These are phyloP conservation scores for Bactericera cockerelli DNA, from an alignment of 1,140 invertebrate species.

Conservation along the genomic window DNA sequence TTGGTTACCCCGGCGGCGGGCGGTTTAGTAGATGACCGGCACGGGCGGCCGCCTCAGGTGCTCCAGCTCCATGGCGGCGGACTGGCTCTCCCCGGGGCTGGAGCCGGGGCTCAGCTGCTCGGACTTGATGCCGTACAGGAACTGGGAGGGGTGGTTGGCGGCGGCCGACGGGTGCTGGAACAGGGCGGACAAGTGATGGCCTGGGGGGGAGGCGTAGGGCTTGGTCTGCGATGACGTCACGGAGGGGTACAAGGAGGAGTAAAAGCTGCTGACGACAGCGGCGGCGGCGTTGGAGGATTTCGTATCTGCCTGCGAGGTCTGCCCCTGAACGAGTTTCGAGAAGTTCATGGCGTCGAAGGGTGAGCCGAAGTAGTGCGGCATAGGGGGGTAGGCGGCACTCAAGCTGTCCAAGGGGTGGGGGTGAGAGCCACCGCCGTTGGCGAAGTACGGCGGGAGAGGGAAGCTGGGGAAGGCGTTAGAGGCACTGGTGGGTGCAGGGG, in stretches of 20 bases:
- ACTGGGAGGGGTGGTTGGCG: neutral
- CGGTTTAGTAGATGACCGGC: neutral
- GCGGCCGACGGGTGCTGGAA: neutral
- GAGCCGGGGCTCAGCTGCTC: neutral
- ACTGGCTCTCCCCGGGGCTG: neutral
- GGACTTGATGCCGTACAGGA: neutral
- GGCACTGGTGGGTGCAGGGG: constrained; percentile 17
- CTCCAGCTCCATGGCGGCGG: neutral
- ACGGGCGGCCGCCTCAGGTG: neutral
- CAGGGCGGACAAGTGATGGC: neutral
- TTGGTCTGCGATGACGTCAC: neutral
- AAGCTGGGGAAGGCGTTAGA: constrained; percentile 35
- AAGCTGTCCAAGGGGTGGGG: constrained; percentile 30
- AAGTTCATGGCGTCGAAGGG: constrained; percentile 46
- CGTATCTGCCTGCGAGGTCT: constrained; percentile 14
- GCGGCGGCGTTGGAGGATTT: constrained; percentile 30
- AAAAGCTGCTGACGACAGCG: constrained; percentile 42
- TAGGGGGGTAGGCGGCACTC: constrained; percentile 22
- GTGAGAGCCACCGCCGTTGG: constrained; percentile 33
- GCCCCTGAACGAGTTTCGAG: constrained; percentile 34
- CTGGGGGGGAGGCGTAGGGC: neutral
- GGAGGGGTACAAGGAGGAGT: constrained; percentile 38
- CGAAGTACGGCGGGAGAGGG: constrained; percentile 39
- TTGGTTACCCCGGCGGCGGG: no score
- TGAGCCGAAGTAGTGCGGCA: constrained; percentile 37